Evolutionary conservation across 2,113 vertebrate genomes (phyloP).

Genomic region (Macquaria ambigua): DNA sequence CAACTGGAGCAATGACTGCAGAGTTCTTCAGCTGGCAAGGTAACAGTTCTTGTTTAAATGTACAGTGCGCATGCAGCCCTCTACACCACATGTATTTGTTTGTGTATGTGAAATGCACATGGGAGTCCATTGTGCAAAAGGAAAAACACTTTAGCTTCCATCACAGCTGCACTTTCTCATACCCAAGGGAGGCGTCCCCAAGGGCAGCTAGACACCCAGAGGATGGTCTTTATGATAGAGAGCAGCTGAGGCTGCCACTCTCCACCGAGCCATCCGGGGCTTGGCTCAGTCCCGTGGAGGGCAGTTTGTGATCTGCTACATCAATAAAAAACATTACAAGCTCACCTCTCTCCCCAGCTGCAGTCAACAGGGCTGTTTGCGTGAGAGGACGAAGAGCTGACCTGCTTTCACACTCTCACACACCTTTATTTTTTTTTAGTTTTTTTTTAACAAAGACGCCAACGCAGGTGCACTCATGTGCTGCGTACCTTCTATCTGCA

Average conservation of each 20-base stretch:
- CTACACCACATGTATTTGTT: conserved; percentile 28
- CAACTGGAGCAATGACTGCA: not conserved
- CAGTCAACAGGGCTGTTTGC: conserved; percentile 59
- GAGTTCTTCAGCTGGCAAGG: not conserved
- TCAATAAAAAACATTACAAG: conserved; percentile 70
- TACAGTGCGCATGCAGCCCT: not conserved
- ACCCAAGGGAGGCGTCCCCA: conserved; percentile 60
- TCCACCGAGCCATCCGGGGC: conserved; percentile 50
- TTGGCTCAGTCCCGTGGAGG: conserved; percentile 50
- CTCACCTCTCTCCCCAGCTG: conserved; percentile 18
- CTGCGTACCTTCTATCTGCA: conserved; percentile 20
- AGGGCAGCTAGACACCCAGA: conserved; percentile 50
- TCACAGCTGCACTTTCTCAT: conserved; percentile 68
- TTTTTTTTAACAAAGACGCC: conserved; percentile 22
- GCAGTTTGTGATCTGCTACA: conserved; percentile 67
- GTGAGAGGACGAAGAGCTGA: conserved; percentile 33
- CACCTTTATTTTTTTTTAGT: not conserved
- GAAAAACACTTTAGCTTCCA: conserved; percentile 72
- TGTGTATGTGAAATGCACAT: conserved; percentile 50
- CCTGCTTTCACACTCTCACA: conserved; percentile 5
- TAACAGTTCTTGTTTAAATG: not conserved
- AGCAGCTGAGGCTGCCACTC: conserved; percentile 80
- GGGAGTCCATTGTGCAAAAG: conserved; percentile 34
- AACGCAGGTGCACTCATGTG: conserved; percentile 34
- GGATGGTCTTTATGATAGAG: conserved; percentile 56